Percentiles rank a stretch among this genome's conserved stretches.
These are phyloP conservation scores for Vombatus ursinus DNA, from an alignment of 2,113 vertebrate species.

Conservation along the genomic window DNA sequence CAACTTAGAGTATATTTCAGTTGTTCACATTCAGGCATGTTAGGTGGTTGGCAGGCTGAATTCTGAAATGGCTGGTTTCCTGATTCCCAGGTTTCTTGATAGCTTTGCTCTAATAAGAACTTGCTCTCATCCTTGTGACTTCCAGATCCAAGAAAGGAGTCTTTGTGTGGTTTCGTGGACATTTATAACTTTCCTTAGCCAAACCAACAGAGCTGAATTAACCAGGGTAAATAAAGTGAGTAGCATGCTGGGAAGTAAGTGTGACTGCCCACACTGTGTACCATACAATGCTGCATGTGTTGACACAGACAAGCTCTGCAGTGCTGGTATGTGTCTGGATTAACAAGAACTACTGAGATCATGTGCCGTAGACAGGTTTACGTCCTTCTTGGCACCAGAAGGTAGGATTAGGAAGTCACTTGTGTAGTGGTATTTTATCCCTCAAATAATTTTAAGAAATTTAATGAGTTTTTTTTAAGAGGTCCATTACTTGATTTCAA, in stretches of 20 bases:
- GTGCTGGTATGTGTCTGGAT: neutral
- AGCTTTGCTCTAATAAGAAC: slow-evolving; percentile 58
- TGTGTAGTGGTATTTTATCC: slow-evolving; percentile 22
- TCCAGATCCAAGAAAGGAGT: slow-evolving; percentile 63
- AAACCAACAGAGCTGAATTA: slow-evolving; percentile 52
- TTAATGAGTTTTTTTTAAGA: slow-evolving; percentile 46
- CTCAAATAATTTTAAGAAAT: slow-evolving; percentile 48
- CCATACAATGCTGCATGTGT: neutral
- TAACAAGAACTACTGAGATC: slow-evolving; percentile 40
- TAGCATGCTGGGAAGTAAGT: slow-evolving; percentile 48
- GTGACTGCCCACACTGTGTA: slow-evolving; percentile 34
- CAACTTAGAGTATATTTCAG: slow-evolving; percentile 7
- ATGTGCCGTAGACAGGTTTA: neutral
- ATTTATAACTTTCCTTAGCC: slow-evolving; percentile 5
- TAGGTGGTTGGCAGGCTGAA: slow-evolving; percentile 34
- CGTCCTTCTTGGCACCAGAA: slow-evolving; percentile 53
- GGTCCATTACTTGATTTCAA: slow-evolving; percentile 31
- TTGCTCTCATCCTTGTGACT: slow-evolving; percentile 61
- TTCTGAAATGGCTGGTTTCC: slow-evolving; percentile 63
- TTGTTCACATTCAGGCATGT: slow-evolving; percentile 35
- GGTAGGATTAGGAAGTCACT: slow-evolving; percentile 39
- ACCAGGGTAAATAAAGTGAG: slow-evolving; percentile 71
- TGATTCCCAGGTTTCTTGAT: slow-evolving; percentile 53
- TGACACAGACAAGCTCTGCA: neutral
- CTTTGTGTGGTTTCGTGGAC: slow-evolving; percentile 60